Conservation (phyloP, 2,797 vertebrate species). For the Coilia nasus region DNA sequence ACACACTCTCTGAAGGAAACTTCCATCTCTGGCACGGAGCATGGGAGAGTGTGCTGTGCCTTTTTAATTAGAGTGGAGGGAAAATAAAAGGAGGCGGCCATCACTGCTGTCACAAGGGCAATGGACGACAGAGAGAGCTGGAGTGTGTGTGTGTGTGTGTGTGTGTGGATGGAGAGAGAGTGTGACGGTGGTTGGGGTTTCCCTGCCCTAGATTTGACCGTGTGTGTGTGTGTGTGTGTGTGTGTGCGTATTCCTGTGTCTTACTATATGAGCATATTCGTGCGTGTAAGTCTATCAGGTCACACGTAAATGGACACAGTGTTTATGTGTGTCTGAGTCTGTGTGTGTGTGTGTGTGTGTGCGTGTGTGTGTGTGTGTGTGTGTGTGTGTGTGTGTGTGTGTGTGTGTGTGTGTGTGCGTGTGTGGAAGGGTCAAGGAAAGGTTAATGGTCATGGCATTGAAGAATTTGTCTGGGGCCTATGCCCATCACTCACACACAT, state of each 20-base stretch:
- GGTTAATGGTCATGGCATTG: background rate
- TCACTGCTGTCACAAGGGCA: background rate
- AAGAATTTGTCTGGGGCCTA: conserved; percentile 1
- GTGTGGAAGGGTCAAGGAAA: background rate
- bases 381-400: background rate
- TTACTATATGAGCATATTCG: no score
- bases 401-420: background rate
- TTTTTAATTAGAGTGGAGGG: conserved; percentile 5
- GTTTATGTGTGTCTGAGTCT: background rate
- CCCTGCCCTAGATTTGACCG: no score
- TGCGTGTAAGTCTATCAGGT: no score
- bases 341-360: background rate
- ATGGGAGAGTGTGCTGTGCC: conserved; percentile 2
- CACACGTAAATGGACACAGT: no score
- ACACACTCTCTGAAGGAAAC: background rate
- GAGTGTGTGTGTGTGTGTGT: background rate
- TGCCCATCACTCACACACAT: background rate
- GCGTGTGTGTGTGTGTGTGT: background rate
- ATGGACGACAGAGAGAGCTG: background rate
- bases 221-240: no score
- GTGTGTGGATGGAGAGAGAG: no score
- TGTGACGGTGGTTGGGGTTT: no score
- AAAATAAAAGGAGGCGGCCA: background rate
- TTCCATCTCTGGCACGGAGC: background rate
- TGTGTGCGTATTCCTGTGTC: no score